Base-by-base conservation (phyloP, 2,888 invertebrate genomes). In the Latheticus oryzae region DNA sequence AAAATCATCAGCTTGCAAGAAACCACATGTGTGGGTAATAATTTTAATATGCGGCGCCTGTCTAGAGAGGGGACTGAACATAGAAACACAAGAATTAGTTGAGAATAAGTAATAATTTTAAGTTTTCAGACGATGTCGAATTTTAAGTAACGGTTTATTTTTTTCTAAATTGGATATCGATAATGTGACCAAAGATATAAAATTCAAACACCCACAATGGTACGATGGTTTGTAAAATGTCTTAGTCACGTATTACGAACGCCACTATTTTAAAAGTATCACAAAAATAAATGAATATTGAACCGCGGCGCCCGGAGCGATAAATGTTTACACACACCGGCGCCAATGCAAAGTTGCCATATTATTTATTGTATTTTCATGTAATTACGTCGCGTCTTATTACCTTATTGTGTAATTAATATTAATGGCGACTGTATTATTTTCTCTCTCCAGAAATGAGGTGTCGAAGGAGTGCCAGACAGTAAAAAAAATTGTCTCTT, bases 241-340 rank as follows among this genome's bases (percentile, higher is more conserved):
- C 57, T 50, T 42, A 48, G 58, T 50, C 60, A 60, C 59, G 62
- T 24, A 57, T 57, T 59, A 61, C 60, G 47, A 52, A 42, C 35
- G 8, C 13, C 35, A 51, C 58, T 61, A 62, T 58, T 43, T 53
- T 53, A 33, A n/a, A 62, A 47, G 59, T 58, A 56, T 52, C 61
- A 62, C 61, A 63, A 65, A 64, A 61, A 64, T 64, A 65, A 63
- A 63, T 62, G 63, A 58, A 62, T 63, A 61, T 63, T 59, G 62
- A 61, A 63, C 54, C 40, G 54, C 57, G 65, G 60, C 65, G 65
- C 62, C 60, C 53, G 57, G 35, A 63, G 61, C 63, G 60, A 63
- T 63, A 63, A 65, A 65, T 63, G 63, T 65, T 65, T 63, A 59
- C 60, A 59, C 59, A 61, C 47, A 32, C 51, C 58, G 66, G 64